A percentile compares a stretch with the other conserved stretches of the same genome.
These are phyloP conservation scores for Drosophila repleta DNA, from an alignment of 1,140 invertebrate genomes.

Conservation along the genomic window DNA sequence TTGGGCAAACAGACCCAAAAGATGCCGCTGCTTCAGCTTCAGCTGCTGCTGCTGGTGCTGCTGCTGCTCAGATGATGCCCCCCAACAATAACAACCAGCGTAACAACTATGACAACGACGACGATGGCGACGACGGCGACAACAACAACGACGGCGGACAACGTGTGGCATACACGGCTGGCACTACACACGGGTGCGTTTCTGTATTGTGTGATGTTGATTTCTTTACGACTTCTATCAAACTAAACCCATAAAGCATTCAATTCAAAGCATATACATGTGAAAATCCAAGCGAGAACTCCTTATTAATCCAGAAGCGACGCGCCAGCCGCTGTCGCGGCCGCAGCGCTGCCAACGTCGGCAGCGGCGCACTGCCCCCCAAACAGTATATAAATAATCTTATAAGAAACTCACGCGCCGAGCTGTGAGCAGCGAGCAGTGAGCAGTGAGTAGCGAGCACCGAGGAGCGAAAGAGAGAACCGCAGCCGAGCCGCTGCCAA, in stretches of 20 bases:
- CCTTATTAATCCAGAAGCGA: conserved; percentile 82
- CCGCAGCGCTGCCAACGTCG: conserved; percentile 38
- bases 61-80: conserved; percentile 25
- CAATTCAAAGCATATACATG: conserved; percentile 84
- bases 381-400: conserved; percentile 74
- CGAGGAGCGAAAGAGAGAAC: conserved; percentile 30
- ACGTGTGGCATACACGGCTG: conserved; percentile 58
- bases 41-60: conserved; percentile 34
- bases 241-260: conserved; percentile 85
- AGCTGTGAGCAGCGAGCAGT: conserved; percentile 24
- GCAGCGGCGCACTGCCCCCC: conserved; percentile 29
- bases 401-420: conserved; percentile 64
- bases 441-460: conserved; percentile 10
- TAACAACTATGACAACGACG: conserved; percentile 1
- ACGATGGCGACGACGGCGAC: conserved; percentile 20
- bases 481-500: conserved; percentile 26
- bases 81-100: conserved; percentile 21
- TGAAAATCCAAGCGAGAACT: conserved; percentile 84
- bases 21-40: conserved; percentile 43
- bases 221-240: conserved; percentile 84
- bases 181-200: conserved; percentile 63
- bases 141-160: conserved; percentile 38
- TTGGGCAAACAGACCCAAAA: conserved; percentile 47
- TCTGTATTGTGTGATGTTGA: conserved; percentile 83
- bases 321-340: conserved; percentile 26